Percentiles rank a stretch among this genome's conserved stretches.
Conservation (phyloP, 2,113 vertebrate genomes). For the Melanerpes formicivorus region DNA sequence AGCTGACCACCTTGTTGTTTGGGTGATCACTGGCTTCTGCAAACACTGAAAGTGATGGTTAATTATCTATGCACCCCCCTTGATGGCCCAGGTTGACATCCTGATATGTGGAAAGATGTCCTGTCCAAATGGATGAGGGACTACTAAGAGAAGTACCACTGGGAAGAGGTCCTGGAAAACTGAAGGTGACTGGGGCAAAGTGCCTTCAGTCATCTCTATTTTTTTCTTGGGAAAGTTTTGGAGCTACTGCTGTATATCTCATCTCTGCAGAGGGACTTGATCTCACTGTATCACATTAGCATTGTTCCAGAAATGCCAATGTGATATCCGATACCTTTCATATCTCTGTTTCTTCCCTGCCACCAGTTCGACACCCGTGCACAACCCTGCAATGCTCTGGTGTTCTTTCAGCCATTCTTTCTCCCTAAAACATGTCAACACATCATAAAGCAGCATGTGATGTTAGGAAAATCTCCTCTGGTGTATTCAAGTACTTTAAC, state of each 20-base stretch:
- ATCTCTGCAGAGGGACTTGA: background rate
- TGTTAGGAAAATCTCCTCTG: background rate
- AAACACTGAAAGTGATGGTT: background rate
- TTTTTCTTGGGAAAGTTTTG: background rate
- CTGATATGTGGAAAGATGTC: background rate
- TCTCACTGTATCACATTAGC: fast-evolving
- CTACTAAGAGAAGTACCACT: background rate
- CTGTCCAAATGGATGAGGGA: background rate
- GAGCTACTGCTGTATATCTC: background rate
- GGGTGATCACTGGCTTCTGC: background rate
- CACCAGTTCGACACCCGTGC: background rate
- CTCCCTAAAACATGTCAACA: background rate
- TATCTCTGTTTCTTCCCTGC: background rate
- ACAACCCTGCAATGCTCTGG: background rate
- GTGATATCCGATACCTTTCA: background rate
- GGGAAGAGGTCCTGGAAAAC: background rate
- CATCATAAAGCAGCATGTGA: background rate
- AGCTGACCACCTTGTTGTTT: background rate
- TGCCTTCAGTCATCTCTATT: background rate
- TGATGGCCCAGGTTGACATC: fast-evolving
- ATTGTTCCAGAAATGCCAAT: background rate
- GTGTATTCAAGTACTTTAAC: background rate
- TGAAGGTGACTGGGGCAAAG: background rate
- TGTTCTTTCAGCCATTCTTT: background rate
- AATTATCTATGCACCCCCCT: background rate